A percentile compares a stretch with the other conserved stretches of the same genome.
These are phyloP conservation scores for Perdix hodgsoniae DNA, from an alignment of 2,797 vertebrate species.

Conservation along the genomic window DNA sequence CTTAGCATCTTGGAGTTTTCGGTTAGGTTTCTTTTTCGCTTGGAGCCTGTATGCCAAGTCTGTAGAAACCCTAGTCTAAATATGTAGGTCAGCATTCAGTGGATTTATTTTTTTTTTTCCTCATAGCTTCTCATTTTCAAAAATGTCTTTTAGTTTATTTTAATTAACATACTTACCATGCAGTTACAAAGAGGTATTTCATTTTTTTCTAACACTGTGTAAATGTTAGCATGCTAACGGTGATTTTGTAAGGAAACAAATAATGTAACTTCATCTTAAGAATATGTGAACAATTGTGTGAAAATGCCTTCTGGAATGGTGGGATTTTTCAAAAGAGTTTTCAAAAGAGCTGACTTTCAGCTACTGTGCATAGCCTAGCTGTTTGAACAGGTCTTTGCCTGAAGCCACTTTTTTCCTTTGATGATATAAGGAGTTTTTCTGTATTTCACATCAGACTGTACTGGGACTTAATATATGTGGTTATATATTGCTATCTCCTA, in stretches of 20 bases:
- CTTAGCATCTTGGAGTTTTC: background rate
- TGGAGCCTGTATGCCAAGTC: background rate
- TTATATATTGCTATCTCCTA: slow-evolving; percentile 25
- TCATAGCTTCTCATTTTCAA: background rate
- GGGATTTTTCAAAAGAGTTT: background rate
- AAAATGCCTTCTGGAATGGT: background rate
- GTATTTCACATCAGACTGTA: background rate
- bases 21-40: background rate
- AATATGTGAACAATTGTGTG: background rate
- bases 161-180: background rate
- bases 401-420: slow-evolving; percentile 25
- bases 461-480: slow-evolving; percentile 19
- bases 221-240: background rate
- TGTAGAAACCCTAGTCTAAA: background rate
- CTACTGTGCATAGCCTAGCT: background rate
- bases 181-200: background rate
- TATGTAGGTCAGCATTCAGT: background rate
- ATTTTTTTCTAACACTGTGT: slow-evolving; percentile 46
- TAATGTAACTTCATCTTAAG: slow-evolving; percentile 9
- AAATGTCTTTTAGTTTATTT: background rate
- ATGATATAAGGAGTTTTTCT: slow-evolving; percentile 31
- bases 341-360: slow-evolving; percentile 25
- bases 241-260: background rate
- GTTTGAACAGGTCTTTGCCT: slow-evolving; percentile 45
- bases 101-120: background rate